phyloP scores from a whole-genome alignment of 2,888 invertebrate genomes.

The Philereme transversata region DNA sequence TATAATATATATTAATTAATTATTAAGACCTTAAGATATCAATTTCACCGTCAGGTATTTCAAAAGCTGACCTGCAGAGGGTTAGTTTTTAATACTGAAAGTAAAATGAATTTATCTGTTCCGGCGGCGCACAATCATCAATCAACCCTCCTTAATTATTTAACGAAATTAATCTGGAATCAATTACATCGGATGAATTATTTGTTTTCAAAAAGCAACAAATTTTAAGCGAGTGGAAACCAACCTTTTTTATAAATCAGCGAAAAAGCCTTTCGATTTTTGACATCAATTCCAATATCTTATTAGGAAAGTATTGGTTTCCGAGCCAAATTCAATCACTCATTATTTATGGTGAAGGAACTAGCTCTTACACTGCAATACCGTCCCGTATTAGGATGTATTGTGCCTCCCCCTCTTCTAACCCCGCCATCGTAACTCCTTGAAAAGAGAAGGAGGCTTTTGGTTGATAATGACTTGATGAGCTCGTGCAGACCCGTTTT shows the following conservation, averaged over 20 bases:
- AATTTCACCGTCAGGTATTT: conserved; percentile 19
- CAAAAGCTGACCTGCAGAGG: conserved; percentile 7
- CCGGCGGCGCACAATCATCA: conserved; percentile 26
- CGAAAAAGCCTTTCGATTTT: conserved; percentile 9
- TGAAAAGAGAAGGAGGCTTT: too few relatives aligned
- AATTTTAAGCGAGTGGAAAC: conserved; percentile 28
- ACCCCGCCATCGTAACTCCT: too few relatives aligned
- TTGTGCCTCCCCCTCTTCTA: too few relatives aligned
- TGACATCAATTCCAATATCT: conserved; percentile 11
- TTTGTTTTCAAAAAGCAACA: conserved; percentile 43
- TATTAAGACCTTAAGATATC: too few relatives aligned
- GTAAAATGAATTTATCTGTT: conserved; percentile 30
- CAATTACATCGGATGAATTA: conserved; percentile 48
- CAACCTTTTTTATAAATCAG: conserved; percentile 17
- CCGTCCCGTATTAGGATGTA: too few relatives aligned
- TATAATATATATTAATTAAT: too few relatives aligned
- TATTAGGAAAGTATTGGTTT: conserved; percentile 7
- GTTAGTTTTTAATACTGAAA: conserved; percentile 21
- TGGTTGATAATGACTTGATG: too few relatives aligned
- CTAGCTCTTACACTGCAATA: too few relatives aligned
- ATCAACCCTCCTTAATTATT: conserved; percentile 32
- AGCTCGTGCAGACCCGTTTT: too few relatives aligned
- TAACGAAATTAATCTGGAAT: conserved; percentile 45
- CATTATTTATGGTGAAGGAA: too few relatives aligned
- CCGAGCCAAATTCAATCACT: not conserved